Percentiles rank a stretch among this genome's conserved stretches.
Conservation (phyloP, 1,140 invertebrate genomes). For the Galleria mellonella region DNA sequence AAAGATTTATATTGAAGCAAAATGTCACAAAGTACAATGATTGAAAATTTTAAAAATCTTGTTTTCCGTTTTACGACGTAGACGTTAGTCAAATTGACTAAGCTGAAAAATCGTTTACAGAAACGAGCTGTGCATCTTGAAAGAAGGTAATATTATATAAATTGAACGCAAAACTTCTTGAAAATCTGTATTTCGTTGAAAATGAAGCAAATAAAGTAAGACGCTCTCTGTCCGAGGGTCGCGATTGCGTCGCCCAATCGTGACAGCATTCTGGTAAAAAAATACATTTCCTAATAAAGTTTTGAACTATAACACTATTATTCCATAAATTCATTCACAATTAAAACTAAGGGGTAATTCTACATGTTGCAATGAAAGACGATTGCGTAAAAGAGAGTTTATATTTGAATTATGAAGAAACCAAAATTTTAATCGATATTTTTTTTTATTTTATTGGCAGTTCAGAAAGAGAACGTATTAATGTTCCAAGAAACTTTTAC, state of each 20-base stretch:
- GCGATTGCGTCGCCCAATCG: slow-evolving; percentile 30
- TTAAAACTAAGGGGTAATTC: too few relatives aligned
- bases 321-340: too few relatives aligned
- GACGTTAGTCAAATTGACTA: slow-evolving; percentile 15
- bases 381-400: too few relatives aligned
- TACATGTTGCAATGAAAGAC: slow-evolving; percentile 11
- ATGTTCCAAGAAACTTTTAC: too few relatives aligned
- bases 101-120: slow-evolving; percentile 18
- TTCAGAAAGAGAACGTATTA: too few relatives aligned
- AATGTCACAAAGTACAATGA: too few relatives aligned
- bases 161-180: slow-evolving; percentile 39
- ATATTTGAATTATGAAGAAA: too few relatives aligned
- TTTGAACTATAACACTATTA: too few relatives aligned
- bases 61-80: slow-evolving; percentile 6
- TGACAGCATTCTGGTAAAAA: slow-evolving; percentile 5
- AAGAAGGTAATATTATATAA: slow-evolving; percentile 25
- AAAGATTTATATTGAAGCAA: too few relatives aligned
- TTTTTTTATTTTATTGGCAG: too few relatives aligned
- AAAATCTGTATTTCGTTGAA: slow-evolving; percentile 39
- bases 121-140: slow-evolving; percentile 14
- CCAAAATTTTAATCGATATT: too few relatives aligned
- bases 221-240: slow-evolving; percentile 16
- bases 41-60: slow-evolving; percentile 10
- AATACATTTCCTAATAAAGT: too few relatives aligned
- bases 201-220: slow-evolving; percentile 44